Conservation (phyloP, 2,888 invertebrate species). For the Labia minor region DNA sequence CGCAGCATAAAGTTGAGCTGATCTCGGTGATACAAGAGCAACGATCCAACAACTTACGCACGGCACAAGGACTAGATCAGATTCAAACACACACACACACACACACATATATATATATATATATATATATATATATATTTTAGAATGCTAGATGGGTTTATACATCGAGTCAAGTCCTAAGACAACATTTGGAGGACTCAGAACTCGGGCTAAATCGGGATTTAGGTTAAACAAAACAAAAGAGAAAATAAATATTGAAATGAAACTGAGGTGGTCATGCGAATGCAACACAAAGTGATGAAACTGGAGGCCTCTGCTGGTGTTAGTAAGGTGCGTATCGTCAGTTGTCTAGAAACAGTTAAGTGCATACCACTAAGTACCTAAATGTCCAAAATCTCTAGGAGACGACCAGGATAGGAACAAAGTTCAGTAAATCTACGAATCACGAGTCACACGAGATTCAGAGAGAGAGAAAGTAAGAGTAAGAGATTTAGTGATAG, state of each 20-base stretch:
- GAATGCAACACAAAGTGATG: constrained; percentile 1
- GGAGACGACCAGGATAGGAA: background rate
- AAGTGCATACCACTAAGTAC: constrained; percentile 1
- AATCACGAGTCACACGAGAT: background rate
- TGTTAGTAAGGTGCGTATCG: constrained; percentile 1
- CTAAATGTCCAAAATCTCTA: background rate
- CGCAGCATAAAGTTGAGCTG: constrained; percentile 7
- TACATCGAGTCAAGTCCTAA: background rate
- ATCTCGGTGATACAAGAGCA: background rate
- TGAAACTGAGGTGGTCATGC: background rate
- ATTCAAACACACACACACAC: background rate
- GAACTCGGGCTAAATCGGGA: no score
- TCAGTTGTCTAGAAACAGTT: constrained; percentile 7
- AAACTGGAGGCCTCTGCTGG: background rate
- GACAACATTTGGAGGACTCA: background rate
- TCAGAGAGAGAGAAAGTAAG: no score
- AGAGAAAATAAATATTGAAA: background rate
- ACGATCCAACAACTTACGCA: constrained; percentile 2
- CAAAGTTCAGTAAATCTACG: constrained; percentile 13
- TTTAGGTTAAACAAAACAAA: background rate
- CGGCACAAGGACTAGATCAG: background rate
- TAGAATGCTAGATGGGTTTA: background rate
- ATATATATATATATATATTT: background rate
- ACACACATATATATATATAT: no score
- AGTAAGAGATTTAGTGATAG: no score